Evolutionary conservation across 2,113 vertebrate species (phyloP).

Genomic region (Aegithalos caudatus): DNA sequence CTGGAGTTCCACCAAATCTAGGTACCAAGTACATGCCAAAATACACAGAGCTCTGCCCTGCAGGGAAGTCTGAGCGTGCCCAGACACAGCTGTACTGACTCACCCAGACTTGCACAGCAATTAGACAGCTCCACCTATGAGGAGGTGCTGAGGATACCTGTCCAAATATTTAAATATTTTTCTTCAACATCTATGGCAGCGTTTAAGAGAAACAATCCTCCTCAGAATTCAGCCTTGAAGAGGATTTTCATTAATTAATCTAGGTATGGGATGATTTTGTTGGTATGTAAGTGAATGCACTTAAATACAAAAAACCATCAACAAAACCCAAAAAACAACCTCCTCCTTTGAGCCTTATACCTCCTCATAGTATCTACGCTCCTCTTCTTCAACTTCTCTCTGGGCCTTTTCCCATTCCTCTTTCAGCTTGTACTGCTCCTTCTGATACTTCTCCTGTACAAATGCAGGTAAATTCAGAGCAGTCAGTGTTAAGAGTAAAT

Average conservation of each 20-base stretch:
- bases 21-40: background rate
- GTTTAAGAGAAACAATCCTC: background rate
- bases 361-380: constrained; percentile 93
- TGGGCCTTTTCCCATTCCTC: constrained; percentile 97
- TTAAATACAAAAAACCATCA: background rate
- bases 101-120: background rate
- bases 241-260: background rate
- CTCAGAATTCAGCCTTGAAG: background rate
- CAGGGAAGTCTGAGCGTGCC: background rate
- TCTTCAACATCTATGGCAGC: background rate
- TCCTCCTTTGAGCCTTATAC: constrained; percentile 63
- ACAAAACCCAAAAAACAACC: background rate
- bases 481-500: background rate
- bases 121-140: background rate
- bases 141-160: background rate
- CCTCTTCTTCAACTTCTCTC: constrained; percentile 94
- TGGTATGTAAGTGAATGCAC: background rate
- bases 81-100: background rate
- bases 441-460: constrained; percentile 88
- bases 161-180: constrained; percentile 22
- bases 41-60: background rate
- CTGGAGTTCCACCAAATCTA: background rate
- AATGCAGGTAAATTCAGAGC: background rate
- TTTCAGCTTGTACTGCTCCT: constrained; percentile 93
- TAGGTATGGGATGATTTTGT: background rate